Evolutionary conservation across 2,888 invertebrate species (phyloP).

Genomic region (Alviniconcha strummeri): DNA sequence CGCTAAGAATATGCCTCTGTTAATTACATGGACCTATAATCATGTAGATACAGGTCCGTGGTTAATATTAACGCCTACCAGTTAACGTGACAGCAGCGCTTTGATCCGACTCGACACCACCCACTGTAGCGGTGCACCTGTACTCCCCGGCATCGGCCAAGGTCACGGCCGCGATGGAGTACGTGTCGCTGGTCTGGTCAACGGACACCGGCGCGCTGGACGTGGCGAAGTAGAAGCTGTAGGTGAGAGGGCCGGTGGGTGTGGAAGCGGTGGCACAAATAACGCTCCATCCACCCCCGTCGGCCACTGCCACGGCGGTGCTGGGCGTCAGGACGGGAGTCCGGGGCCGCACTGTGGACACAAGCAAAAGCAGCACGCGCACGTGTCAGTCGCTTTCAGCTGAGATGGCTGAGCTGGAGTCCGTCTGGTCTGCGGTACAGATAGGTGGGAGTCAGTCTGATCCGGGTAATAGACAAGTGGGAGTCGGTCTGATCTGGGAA

Average conservation of each 20-base stretch:
- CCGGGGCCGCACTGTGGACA: not conserved
- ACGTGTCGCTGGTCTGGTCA: not conserved
- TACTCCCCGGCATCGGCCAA: not conserved
- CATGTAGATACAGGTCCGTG: too few relatives aligned
- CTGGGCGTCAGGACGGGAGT: not conserved
- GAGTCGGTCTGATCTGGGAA: too few relatives aligned
- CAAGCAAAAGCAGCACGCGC: too few relatives aligned
- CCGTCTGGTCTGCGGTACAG: too few relatives aligned
- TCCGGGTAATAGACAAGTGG: too few relatives aligned
- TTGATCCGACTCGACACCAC: not conserved
- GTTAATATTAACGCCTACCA: not conserved
- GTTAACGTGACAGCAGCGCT: not conserved
- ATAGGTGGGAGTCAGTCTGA: too few relatives aligned
- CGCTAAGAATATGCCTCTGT: too few relatives aligned
- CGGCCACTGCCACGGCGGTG: not conserved
- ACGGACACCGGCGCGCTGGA: not conserved
- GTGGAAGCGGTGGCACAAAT: slow-evolving; percentile 1
- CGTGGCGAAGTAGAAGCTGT: not conserved
- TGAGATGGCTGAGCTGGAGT: too few relatives aligned
- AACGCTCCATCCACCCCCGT: not conserved
- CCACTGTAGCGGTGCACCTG: not conserved
- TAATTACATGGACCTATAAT: too few relatives aligned
- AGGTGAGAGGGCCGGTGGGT: not conserved
- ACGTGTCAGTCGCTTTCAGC: too few relatives aligned
- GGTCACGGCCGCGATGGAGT: not conserved